Percentiles rank a stretch among this genome's conserved stretches.
phyloP scores from a whole-genome alignment of 64 coral and sea anemone species.

The Dendronephthya gigantea region DNA sequence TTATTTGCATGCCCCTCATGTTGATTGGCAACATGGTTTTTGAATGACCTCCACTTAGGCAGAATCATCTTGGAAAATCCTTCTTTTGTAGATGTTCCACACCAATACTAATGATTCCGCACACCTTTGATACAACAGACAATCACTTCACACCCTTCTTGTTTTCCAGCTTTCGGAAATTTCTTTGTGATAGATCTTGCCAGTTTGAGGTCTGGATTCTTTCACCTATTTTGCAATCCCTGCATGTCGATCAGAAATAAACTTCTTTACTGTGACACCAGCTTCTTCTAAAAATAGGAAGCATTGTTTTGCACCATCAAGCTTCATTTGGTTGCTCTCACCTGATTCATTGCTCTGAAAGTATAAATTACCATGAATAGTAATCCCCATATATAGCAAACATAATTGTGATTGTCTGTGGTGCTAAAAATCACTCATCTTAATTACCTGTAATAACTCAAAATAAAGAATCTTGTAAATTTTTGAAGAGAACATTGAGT shows the following conservation, averaged over 20 bases:
- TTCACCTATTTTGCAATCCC: not conserved
- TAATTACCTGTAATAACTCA: too few relatives aligned
- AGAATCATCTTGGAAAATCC: not conserved
- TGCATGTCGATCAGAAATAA: not conserved
- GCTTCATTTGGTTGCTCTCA: not conserved
- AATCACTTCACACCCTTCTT: not conserved
- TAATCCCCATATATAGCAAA: too few relatives aligned
- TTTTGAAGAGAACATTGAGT: too few relatives aligned
- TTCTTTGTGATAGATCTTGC: not conserved
- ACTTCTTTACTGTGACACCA: not conserved
- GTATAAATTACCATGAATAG: too few relatives aligned
- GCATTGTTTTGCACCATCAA: not conserved
- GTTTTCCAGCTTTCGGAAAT: not conserved
- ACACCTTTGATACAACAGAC: not conserved
- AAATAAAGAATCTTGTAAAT: too few relatives aligned
- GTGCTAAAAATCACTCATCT: too few relatives aligned
- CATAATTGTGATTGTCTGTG: too few relatives aligned
- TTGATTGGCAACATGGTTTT: not conserved
- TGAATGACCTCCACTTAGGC: not conserved
- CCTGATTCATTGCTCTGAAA: constrained; percentile 22
- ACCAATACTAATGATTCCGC: not conserved
- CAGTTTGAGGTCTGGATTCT: not conserved
- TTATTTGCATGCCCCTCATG: not conserved
- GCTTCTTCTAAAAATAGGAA: not conserved
- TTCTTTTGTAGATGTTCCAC: not conserved